Evolutionary conservation across 2,113 vertebrate genomes (phyloP).

Genomic region (Anhinga anhinga): DNA sequence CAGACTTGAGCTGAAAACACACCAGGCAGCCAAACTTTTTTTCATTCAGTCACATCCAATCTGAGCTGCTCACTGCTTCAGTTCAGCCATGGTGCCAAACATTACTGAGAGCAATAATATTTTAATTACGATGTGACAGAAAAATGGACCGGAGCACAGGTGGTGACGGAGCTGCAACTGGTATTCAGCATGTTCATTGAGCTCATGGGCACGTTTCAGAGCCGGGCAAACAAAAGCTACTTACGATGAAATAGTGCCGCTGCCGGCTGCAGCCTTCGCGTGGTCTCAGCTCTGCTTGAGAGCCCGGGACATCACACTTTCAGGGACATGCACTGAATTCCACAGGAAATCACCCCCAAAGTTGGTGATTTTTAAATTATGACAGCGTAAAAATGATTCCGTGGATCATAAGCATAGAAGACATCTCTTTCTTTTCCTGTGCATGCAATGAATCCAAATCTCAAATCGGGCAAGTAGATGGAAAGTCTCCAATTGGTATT

Average conservation of each 20-base stretch:
- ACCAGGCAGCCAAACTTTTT: background rate
- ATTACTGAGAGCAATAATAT: slow-evolving; percentile 3
- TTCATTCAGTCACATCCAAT: background rate
- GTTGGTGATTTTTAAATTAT: background rate
- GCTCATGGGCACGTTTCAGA: background rate
- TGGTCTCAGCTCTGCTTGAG: background rate
- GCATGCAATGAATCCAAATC: background rate
- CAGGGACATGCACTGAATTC: background rate
- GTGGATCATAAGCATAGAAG: background rate
- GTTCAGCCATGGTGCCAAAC: background rate
- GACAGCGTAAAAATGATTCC: background rate
- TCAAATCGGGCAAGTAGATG: background rate
- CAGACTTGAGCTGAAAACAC: background rate
- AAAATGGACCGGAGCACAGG: background rate
- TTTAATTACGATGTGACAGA: slow-evolving; percentile 32
- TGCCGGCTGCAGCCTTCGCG: background rate
- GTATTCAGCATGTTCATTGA: background rate
- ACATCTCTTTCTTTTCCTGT: background rate
- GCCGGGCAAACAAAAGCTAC: background rate
- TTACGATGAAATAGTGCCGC: background rate
- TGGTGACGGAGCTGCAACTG: background rate
- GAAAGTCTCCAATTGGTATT: background rate
- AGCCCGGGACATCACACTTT: background rate
- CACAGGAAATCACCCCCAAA: background rate
- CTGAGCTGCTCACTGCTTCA: background rate